These are phyloP conservation scores for Ganaspis brasiliensis DNA, from an alignment of 2,888 invertebrate genomes.

Conservation along the genomic window DNA sequence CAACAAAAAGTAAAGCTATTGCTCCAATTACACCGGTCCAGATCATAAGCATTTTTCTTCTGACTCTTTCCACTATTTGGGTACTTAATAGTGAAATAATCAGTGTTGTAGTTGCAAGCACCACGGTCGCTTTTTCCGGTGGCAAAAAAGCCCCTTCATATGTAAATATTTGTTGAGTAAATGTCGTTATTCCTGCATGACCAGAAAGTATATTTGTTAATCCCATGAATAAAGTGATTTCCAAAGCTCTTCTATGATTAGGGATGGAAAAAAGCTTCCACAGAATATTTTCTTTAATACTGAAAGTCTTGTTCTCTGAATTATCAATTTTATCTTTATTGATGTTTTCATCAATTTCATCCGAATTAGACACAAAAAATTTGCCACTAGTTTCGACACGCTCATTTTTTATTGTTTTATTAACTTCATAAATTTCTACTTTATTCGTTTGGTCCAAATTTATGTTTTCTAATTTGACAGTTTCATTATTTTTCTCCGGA, in stretches of 20 bases:
- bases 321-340: too few species aligned
- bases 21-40: slow-evolving; percentile 84
- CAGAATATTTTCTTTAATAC: background rate
- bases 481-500: too few species aligned
- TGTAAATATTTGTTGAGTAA: slow-evolving; percentile 85
- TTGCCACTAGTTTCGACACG: background rate
- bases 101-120: slow-evolving; percentile 82
- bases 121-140: slow-evolving; percentile 82
- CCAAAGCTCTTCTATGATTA: background rate
- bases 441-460: too few species aligned
- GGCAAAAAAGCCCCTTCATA: slow-evolving; percentile 81
- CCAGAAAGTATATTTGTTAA: slow-evolving; percentile 81
- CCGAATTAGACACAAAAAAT: too few species aligned
- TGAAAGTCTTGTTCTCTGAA: background rate
- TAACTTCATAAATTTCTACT: background rate
- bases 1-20: slow-evolving; percentile 82
- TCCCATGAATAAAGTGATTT: background rate
- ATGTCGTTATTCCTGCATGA: slow-evolving; percentile 83
- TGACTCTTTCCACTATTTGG: slow-evolving; percentile 84
- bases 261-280: background rate
- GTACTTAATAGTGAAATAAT: slow-evolving; percentile 83
- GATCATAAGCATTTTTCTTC: slow-evolving; percentile 84
- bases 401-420: background rate
- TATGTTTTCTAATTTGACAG: too few species aligned
- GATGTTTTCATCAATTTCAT: too few species aligned